Evolutionary conservation across 2,797 vertebrate species (phyloP).

Genomic region (Leucoraja ocellata): DNA sequence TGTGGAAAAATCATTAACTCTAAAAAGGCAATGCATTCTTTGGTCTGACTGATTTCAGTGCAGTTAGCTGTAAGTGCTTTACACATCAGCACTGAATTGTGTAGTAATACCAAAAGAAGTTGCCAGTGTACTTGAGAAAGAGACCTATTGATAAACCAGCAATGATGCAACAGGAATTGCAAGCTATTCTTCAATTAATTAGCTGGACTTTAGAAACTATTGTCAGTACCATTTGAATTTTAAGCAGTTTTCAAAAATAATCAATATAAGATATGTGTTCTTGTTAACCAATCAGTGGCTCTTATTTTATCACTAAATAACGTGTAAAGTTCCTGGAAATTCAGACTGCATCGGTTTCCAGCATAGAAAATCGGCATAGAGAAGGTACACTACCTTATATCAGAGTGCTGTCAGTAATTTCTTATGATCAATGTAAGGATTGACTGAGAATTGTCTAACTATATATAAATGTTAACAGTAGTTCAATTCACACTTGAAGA

Average conservation of each 20-base stretch:
- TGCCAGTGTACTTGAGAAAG: not conserved
- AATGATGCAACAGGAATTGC: not conserved
- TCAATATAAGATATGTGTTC: not conserved
- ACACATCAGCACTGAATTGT: not conserved
- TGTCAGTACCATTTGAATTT: not conserved
- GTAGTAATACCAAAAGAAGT: not conserved
- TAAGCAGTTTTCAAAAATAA: not conserved
- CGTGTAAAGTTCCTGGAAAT: not conserved
- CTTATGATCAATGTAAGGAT: not conserved
- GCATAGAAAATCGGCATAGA: not conserved
- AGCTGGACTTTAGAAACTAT: not conserved
- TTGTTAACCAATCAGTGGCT: not conserved
- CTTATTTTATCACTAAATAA: not conserved
- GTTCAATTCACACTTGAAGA: not conserved
- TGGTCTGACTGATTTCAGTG: not conserved
- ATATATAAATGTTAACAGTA: not conserved
- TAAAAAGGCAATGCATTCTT: not conserved
- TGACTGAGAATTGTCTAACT: not conserved
- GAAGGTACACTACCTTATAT: not conserved
- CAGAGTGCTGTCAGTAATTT: not conserved
- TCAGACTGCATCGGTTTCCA: not conserved
- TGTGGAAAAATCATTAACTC: not conserved
- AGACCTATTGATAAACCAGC: not conserved
- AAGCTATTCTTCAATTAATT: not conserved
- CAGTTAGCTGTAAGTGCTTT: not conserved